These are phyloP conservation scores for Arremon brunneinucha DNA, from an alignment of 2,797 vertebrate species.

Conservation along the genomic window DNA sequence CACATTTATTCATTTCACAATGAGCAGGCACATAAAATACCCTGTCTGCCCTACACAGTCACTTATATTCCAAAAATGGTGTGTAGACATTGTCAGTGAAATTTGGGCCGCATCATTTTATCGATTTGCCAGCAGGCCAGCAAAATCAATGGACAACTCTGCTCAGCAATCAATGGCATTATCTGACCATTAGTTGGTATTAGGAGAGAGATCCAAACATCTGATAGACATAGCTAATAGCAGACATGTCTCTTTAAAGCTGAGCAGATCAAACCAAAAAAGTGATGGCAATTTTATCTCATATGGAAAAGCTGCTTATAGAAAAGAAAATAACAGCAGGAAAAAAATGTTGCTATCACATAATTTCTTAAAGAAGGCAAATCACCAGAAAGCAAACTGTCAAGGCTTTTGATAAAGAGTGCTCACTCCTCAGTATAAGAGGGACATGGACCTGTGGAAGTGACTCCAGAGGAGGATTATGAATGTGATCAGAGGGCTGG, in stretches of 20 bases:
- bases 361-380: not conserved
- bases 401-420: not conserved
- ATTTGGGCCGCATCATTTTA: slow-evolving; percentile 10
- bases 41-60: not conserved
- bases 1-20: not conserved
- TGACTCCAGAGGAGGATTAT: not conserved
- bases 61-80: not conserved
- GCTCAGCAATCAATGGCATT: slow-evolving; percentile 30
- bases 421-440: not conserved
- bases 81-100: not conserved
- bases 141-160: slow-evolving; percentile 35
- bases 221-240: not conserved
- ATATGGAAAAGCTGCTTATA: not conserved
- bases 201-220: not conserved
- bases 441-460: not conserved
- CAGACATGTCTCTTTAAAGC: not conserved
- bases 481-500: not conserved
- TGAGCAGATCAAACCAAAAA: not conserved
- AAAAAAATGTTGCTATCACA: not conserved
- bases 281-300: not conserved
- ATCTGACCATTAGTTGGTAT: slow-evolving; percentile 10
- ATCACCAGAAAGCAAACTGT: not conserved
- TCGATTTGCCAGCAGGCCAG: slow-evolving; percentile 10
- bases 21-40: not conserved
- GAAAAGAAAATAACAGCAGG: not conserved